Evolutionary conservation across 2,113 vertebrate species (phyloP).

Genomic region (Psilopsiagon aurifrons): DNA sequence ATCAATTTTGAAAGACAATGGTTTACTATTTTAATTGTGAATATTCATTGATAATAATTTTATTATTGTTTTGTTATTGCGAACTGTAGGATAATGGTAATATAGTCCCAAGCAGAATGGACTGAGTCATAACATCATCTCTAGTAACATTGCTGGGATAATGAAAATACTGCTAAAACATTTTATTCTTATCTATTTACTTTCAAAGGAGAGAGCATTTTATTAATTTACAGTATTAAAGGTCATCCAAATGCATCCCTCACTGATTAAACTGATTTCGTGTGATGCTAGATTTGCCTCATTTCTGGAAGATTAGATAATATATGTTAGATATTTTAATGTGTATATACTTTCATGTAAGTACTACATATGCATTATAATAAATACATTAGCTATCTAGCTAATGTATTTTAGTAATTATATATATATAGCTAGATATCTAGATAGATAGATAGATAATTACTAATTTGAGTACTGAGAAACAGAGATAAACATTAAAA

Average conservation of each 20-base stretch:
- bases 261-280: not conserved
- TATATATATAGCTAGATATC: no score
- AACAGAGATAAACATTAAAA: no score
- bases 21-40: not conserved
- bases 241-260: not conserved
- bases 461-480: no score
- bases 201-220: not conserved
- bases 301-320: not conserved
- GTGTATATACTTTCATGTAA: not conserved
- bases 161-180: not conserved
- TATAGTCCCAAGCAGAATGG: not conserved
- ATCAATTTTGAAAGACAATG: not conserved
- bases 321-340: not conserved
- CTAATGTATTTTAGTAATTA: not conserved
- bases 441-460: no score
- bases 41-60: not conserved
- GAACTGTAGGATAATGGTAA: not conserved
- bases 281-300: not conserved
- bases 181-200: not conserved
- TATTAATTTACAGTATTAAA: not conserved
- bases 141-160: not conserved
- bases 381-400: not conserved
- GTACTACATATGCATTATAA: rapidly evolving
- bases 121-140: not conserved
- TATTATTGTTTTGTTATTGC: not conserved